Percentiles rank a stretch among this genome's conserved stretches.
Evolutionary conservation across 2,797 vertebrate species (phyloP).

Genomic region (Lindbergichthys nudifrons): DNA sequence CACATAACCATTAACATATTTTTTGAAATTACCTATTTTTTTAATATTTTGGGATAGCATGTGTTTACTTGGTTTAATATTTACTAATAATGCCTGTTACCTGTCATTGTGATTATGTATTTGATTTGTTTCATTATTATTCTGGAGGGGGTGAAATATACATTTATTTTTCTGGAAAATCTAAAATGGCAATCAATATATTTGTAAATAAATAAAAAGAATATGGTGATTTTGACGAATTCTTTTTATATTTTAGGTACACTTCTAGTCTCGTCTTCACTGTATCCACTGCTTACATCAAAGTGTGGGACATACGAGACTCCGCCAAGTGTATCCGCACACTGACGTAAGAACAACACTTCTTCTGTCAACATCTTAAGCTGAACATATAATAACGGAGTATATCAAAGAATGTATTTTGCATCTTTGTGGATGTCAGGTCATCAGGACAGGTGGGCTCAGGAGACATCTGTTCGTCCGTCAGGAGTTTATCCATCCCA

Average conservation of each 20-base stretch:
- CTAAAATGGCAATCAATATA: too few relatives aligned
- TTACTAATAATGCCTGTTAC: too few relatives aligned
- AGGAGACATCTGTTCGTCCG: conserved; percentile 88
- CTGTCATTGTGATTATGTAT: too few relatives aligned
- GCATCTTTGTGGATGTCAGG: conserved; percentile 69
- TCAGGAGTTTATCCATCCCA: conserved; percentile 89
- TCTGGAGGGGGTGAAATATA: too few relatives aligned
- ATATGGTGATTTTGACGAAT: not conserved
- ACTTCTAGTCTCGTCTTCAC: conserved; percentile 95
- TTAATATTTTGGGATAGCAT: too few relatives aligned
- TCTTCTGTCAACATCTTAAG: not conserved
- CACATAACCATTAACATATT: too few relatives aligned
- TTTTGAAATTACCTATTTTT: too few relatives aligned
- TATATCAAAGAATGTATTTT: not conserved
- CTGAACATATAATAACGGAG: too few relatives aligned
- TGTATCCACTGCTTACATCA: conserved; percentile 94
- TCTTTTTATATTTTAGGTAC: conserved; percentile 75
- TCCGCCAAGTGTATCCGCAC: conserved; percentile 96
- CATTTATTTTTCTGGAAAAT: too few relatives aligned
- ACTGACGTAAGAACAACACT: conserved; percentile 85
- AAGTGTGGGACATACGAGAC: conserved; percentile 98
- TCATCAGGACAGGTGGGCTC: conserved; percentile 94
- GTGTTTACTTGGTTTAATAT: too few relatives aligned
- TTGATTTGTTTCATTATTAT: too few relatives aligned
- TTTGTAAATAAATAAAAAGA: too few relatives aligned